These are phyloP conservation scores for Pelusios castaneus DNA, from an alignment of 2,113 vertebrate species.

Conservation along the genomic window DNA sequence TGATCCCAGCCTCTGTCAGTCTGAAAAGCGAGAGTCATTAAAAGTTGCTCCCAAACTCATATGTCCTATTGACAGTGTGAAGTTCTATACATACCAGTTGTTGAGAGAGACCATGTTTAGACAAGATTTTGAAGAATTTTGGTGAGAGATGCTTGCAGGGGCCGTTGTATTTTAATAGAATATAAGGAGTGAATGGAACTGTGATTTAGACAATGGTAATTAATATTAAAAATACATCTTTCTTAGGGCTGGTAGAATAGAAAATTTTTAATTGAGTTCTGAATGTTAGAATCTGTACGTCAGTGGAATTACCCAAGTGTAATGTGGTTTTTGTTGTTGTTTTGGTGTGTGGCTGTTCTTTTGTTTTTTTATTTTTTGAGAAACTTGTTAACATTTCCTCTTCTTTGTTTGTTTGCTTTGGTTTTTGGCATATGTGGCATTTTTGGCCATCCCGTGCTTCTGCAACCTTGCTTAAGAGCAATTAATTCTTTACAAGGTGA, in stretches of 20 bases:
- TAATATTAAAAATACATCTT: constrained; percentile 49
- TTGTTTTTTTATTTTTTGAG: background rate
- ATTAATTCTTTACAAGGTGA: constrained; percentile 37
- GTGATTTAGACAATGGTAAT: constrained; percentile 64
- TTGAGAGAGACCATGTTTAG: constrained; percentile 56
- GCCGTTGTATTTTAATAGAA: constrained; percentile 63
- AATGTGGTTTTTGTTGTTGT: background rate
- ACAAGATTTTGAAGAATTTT: constrained; percentile 66
- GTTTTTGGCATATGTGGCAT: constrained; percentile 36
- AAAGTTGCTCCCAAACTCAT: constrained; percentile 48
- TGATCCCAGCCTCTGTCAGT: constrained; percentile 51
- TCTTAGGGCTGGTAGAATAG: constrained; percentile 51
- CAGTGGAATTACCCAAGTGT: constrained; percentile 58
- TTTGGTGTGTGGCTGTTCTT: background rate
- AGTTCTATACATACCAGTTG: accelerated
- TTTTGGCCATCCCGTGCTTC: constrained; percentile 61
- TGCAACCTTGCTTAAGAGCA: constrained; percentile 58
- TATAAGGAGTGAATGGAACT: constrained; percentile 66
- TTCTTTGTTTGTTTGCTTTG: background rate
- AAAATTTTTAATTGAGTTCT: constrained; percentile 35
- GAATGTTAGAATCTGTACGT: constrained; percentile 49
- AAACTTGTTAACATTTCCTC: constrained; percentile 47
- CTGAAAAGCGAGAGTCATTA: constrained; percentile 32
- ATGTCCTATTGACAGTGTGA: constrained; percentile 46
- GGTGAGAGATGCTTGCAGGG: constrained; percentile 67